Evolutionary conservation across 92 coral and sea anemone species (phyloP).

Genomic region (Bergia puertoricense): DNA sequence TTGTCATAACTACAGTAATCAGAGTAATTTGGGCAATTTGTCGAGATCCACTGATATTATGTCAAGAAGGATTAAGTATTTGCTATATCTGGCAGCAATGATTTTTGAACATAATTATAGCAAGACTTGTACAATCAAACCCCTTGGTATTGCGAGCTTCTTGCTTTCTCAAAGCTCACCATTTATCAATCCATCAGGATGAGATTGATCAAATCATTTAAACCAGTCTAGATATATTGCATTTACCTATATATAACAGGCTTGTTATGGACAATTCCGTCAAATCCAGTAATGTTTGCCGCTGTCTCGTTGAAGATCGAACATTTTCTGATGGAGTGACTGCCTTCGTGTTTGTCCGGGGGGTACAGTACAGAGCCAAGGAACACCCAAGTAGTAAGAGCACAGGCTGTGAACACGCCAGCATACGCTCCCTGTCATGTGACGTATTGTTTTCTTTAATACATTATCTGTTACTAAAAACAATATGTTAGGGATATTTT

Average conservation of each 20-base stretch:
- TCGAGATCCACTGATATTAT: too few relatives aligned
- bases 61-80: too few relatives aligned
- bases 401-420: conserved; percentile 70
- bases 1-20: too few relatives aligned
- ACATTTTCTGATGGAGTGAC: conserved; percentile 67
- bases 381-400: conserved; percentile 76
- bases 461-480: not conserved
- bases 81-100: too few relatives aligned
- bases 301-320: conserved; percentile 51
- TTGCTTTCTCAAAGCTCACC: too few relatives aligned
- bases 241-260: conserved; percentile 5
- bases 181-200: too few relatives aligned
- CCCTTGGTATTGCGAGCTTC: too few relatives aligned
- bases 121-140: too few relatives aligned
- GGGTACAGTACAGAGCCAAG: conserved; percentile 76
- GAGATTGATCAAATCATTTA: too few relatives aligned
- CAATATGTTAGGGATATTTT: not conserved
- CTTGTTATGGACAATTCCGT: conserved; percentile 35
- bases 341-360: conserved; percentile 82
- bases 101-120: too few relatives aligned
- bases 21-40: too few relatives aligned
- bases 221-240: not conserved
- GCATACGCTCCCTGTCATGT: conserved; percentile 76
- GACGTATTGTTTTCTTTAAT: too few relatives aligned
- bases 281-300: conserved; percentile 18